These are phyloP conservation scores for Thymallus thymallus DNA, from an alignment of 2,113 vertebrate species.

Conservation along the genomic window DNA sequence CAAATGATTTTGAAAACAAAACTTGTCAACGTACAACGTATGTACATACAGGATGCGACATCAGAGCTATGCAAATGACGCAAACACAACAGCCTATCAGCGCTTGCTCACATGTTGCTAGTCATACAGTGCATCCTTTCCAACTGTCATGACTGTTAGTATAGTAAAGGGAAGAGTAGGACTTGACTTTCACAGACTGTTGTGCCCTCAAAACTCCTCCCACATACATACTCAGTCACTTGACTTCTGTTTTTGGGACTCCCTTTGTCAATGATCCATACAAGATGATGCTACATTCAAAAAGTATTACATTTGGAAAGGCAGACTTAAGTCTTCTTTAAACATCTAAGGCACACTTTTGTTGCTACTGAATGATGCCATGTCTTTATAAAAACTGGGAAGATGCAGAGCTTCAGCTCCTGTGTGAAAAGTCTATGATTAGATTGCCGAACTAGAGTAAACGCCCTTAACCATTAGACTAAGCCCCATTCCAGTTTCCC, in stretches of 20 bases:
- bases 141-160: not conserved
- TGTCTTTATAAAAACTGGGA: not conserved
- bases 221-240: not conserved
- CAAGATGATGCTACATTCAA: not conserved
- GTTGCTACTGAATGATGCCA: not conserved
- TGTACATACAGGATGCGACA: not conserved
- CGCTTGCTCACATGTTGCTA: not conserved
- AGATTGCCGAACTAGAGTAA: not conserved
- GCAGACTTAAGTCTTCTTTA: not conserved
- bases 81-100: not conserved
- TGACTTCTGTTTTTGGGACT: not conserved
- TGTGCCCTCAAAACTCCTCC: not conserved
- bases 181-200: not conserved
- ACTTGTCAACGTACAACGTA: not conserved
- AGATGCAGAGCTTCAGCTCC: not conserved
- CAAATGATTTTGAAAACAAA: not conserved
- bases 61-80: not conserved
- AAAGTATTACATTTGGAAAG: not conserved
- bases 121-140: not conserved
- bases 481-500: not conserved
- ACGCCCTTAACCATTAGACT: not conserved
- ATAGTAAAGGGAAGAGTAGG: not conserved
- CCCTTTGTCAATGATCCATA: not conserved
- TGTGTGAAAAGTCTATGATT: not conserved
- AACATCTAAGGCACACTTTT: slow-evolving; percentile 24